Base-by-base conservation (phyloP, 2,113 vertebrate genomes). In the Melanerpes formicivorus region DNA sequence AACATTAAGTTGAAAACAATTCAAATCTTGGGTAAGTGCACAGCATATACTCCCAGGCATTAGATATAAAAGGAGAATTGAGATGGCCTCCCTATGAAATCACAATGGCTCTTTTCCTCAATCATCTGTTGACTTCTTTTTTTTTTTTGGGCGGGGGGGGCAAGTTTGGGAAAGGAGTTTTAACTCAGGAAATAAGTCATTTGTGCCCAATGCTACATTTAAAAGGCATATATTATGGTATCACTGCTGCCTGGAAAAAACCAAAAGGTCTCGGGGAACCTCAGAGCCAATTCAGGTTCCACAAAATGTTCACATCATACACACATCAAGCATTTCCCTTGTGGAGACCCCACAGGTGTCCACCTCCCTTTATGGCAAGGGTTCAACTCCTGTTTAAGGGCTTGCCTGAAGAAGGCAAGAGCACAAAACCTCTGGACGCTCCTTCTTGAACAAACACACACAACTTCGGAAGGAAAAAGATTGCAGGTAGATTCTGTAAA, bases 1-100 rank as follows among this genome's bases (percentile, higher is more conserved):
- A 87, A 6, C 50, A 52, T 52, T 88, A 92, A 86, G 52, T 37
- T 90, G 72, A 89, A 95, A 96, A 90, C 79, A 84, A 95, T 91
- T 90, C 62, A 77, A 92, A 46, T 37, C 71, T 67, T 60, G 85
- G 67, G 92, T 46, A 32, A 0, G 1, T 88, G 34, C 46, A 69
- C 56, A 92, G 67, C 1, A 0, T 11, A 86, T 17, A 56, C 29
- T 96, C 84, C 73, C 74, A 90, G 74, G 76, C 55, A 77, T 29
- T 56, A 88, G 58, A 85, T 50, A 84, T 4, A 46, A 80, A 89
- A 79, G 29, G 25, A 88, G 46, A 94, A 92, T 29, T 42, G 59
- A 87, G 79, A 86, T 56, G 65, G 79, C 27, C 81, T 83, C 62
- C 78, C 60, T 25, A 88, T 46, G 80, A 84, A 95, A 84, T 75